phyloP scores from a whole-genome alignment of 2,888 invertebrate genomes.

The Labia minor region DNA sequence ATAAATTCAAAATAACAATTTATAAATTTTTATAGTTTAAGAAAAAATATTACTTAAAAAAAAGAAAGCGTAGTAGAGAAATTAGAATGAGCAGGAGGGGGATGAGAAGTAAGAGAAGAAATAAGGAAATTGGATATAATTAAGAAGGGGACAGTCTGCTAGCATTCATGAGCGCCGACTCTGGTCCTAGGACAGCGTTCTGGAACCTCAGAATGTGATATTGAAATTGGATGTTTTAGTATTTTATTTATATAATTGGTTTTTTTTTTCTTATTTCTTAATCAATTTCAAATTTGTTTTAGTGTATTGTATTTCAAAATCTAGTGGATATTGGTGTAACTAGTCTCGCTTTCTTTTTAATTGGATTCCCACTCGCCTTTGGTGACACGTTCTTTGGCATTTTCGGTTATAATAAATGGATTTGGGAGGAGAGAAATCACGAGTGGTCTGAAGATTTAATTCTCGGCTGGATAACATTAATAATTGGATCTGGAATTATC shows the following conservation, averaged over 20 bases:
- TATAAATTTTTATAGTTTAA: no score
- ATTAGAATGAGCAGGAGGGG: no score
- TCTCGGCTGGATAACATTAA: constrained; percentile 32
- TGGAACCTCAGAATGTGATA: no score
- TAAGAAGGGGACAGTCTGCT: no score
- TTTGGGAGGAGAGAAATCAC: constrained; percentile 28
- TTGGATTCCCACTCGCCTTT: constrained; percentile 33
- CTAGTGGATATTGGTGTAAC: constrained; percentile 33
- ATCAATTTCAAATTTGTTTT: no score
- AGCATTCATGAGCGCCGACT: no score
- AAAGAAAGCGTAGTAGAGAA: no score
- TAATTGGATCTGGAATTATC: constrained; percentile 33
- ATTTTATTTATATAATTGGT: neutral
- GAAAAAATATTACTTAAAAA: no score
- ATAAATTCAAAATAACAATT: no score
- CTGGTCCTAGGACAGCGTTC: no score
- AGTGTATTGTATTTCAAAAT: constrained; percentile 33
- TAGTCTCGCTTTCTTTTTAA: constrained; percentile 31
- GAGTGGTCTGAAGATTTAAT: constrained; percentile 28
- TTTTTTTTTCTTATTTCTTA: neutral
- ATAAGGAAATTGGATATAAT: no score
- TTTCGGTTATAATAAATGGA: constrained; percentile 31
- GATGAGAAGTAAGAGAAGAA: no score
- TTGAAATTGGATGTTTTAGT: neutral
- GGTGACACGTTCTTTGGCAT: constrained; percentile 30